Evolutionary conservation across 2,888 invertebrate species (phyloP).

Genomic region (Griposia aprilina): DNA sequence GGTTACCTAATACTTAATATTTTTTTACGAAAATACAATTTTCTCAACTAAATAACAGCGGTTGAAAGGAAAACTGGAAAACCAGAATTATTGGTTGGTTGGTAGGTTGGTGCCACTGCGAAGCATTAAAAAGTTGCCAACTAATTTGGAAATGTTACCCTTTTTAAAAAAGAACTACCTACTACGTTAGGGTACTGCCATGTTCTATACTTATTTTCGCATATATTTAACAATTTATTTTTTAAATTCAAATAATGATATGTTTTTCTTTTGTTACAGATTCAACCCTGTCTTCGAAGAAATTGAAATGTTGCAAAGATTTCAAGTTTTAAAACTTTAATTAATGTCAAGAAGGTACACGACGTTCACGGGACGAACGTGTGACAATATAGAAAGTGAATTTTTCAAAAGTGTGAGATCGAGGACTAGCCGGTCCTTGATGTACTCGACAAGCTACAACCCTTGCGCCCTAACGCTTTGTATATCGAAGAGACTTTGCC

Average conservation of each 20-base stretch:
- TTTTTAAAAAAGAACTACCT: neutral
- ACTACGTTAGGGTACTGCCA: neutral
- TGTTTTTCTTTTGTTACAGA: conserved; percentile 84
- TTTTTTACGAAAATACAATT: neutral
- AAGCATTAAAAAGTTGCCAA: neutral
- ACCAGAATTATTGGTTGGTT: neutral
- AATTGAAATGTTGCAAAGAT: conserved; percentile 85
- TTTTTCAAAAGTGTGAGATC: conserved; percentile 86
- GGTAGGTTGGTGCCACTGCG: neutral
- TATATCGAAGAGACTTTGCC: conserved; percentile 87
- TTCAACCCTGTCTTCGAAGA: conserved; percentile 71
- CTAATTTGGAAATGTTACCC: neutral
- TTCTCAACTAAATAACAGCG: too few relatives aligned
- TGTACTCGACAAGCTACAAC: conserved; percentile 89
- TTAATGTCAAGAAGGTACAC: conserved; percentile 86
- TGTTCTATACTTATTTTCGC: neutral
- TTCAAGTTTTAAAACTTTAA: conserved; percentile 82
- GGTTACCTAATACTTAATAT: neutral
- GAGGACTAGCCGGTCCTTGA: conserved; percentile 90
- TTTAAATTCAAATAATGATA: neutral
- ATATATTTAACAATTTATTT: neutral
- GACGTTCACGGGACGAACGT: conserved; percentile 78
- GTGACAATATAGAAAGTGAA: conserved; percentile 84
- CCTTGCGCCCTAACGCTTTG: conserved; percentile 88
- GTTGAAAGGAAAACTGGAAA: neutral